A percentile compares a stretch with the other conserved stretches of the same genome.
Conservation (phyloP, 2,113 vertebrate species). For the Alexandromys fortis region DNA sequence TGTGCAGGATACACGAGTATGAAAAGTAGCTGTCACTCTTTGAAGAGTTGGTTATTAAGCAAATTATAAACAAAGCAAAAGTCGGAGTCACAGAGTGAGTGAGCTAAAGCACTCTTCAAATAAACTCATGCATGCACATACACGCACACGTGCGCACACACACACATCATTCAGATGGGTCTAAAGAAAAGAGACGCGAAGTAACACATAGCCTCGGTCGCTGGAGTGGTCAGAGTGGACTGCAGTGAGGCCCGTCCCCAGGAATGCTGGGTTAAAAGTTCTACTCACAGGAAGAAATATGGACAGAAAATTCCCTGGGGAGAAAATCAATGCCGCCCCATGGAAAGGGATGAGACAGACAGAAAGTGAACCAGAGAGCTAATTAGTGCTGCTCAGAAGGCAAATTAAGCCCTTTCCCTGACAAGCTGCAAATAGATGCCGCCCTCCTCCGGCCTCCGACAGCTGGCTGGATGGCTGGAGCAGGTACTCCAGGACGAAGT, state of each 20-base stretch:
- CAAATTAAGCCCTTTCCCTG: conserved; percentile 79
- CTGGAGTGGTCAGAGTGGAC: background rate
- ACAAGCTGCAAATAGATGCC: conserved; percentile 74
- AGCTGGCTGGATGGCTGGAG: conserved; percentile 51
- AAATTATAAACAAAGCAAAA: conserved; percentile 19
- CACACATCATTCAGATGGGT: background rate
- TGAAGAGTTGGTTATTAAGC: background rate
- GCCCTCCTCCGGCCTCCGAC: conserved; percentile 29
- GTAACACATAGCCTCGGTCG: background rate
- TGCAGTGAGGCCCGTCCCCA: background rate
- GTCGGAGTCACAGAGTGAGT: background rate
- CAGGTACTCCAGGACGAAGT: conserved; percentile 59
- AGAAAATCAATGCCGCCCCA: conserved; percentile 69
- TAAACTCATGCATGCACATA: background rate
- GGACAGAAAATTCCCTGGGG: conserved; percentile 61
- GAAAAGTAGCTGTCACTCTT: conserved; percentile 1
- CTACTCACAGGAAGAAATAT: conserved; percentile 19
- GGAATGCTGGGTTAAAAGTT: background rate
- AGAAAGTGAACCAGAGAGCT: conserved; percentile 64
- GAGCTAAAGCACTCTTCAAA: background rate
- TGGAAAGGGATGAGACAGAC: conserved; percentile 58
- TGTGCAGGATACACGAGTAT: background rate
- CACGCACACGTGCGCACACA: background rate
- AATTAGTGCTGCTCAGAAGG: conserved; percentile 76
- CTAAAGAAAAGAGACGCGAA: background rate